Conservation (phyloP, 30 jellyfish, hydroid and myxozoan species). For the Aurelia sp. region DNA sequence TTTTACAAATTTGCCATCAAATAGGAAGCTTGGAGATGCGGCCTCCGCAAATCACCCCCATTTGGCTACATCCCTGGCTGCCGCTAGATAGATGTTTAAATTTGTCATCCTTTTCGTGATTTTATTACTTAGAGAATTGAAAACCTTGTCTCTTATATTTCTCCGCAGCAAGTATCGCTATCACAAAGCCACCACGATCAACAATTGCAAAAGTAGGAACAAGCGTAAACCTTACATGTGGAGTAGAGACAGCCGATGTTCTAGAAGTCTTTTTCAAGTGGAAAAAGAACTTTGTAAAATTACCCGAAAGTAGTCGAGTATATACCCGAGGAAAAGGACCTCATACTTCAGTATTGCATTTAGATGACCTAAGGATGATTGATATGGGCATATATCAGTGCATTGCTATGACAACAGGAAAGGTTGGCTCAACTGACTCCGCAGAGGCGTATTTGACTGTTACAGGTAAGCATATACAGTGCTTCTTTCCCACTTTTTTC, state of each 20-base stretch:
- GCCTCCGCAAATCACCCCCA: no score
- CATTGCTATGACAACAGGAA: constrained; percentile 66
- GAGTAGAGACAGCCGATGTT: constrained; percentile 65
- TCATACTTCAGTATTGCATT: constrained; percentile 53
- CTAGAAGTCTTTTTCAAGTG: constrained; percentile 74
- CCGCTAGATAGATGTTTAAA: no score
- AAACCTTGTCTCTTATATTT: no score
- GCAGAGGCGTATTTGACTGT: constrained; percentile 69
- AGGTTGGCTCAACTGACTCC: constrained; percentile 67
- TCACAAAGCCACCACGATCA: constrained; percentile 67
- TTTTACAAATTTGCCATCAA: no score
- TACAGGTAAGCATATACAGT: constrained; percentile 37
- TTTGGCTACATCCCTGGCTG: no score
- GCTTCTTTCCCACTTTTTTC: not conserved
- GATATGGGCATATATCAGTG: constrained; percentile 76
- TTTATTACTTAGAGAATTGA: no score
- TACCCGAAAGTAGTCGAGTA: constrained; percentile 42
- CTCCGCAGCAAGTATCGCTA: constrained; percentile 31
- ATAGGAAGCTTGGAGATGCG: no score
- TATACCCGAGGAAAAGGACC: constrained; percentile 32
- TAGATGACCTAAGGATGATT: constrained; percentile 31
- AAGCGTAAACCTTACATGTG: constrained; percentile 61
- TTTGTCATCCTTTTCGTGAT: no score
- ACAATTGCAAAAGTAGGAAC: constrained; percentile 58
- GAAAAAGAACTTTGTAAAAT: constrained; percentile 48